These are phyloP conservation scores for Sebastes trivittatus DNA, from an alignment of 2,797 vertebrate species.

Conservation along the genomic window DNA sequence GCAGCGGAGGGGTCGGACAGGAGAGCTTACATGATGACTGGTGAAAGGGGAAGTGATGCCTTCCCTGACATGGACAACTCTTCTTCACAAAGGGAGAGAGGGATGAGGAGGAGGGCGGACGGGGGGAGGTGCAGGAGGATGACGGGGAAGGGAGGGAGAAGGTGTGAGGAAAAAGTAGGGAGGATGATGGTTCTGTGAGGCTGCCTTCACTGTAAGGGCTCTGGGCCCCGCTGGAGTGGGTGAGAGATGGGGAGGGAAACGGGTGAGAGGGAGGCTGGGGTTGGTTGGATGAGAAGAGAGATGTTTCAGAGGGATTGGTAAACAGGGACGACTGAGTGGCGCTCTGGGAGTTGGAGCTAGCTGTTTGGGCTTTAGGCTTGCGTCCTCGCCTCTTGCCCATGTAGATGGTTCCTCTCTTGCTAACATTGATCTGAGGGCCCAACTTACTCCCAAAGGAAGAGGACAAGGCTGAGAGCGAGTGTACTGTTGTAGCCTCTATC, in stretches of 20 bases:
- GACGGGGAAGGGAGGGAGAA: constrained; percentile 80
- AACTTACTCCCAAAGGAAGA: constrained; percentile 93
- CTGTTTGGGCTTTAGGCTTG: constrained; percentile 89
- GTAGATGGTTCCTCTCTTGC: constrained; percentile 98
- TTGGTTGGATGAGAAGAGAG: constrained; percentile 74
- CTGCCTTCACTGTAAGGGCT: constrained; percentile 93
- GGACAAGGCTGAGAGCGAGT: constrained; percentile 90
- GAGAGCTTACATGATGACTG: constrained; percentile 82
- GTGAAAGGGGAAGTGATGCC: constrained; percentile 82
- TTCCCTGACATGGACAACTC: constrained; percentile 88
- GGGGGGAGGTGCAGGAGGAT: constrained; percentile 79
- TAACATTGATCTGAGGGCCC: constrained; percentile 97
- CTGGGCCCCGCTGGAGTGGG: constrained; percentile 90
- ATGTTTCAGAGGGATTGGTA: constrained; percentile 66
- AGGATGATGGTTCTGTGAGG: constrained; percentile 87
- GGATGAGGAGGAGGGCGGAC: constrained; percentile 74
- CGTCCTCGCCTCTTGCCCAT: constrained; percentile 97
- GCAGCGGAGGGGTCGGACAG: constrained; percentile 60
- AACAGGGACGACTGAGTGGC: constrained; percentile 62
- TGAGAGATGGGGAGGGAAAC: constrained; percentile 88
- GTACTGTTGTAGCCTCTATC: constrained; percentile 62
- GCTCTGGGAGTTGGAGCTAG: constrained; percentile 51
- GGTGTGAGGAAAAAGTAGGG: constrained; percentile 74
- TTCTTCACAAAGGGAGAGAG: constrained; percentile 91
- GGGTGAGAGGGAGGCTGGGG: constrained; percentile 82